Percentiles rank a stretch among this genome's conserved stretches.
Conservation (phyloP, 2,797 vertebrate species). For the Petrocephalus schoutedeni region DNA sequence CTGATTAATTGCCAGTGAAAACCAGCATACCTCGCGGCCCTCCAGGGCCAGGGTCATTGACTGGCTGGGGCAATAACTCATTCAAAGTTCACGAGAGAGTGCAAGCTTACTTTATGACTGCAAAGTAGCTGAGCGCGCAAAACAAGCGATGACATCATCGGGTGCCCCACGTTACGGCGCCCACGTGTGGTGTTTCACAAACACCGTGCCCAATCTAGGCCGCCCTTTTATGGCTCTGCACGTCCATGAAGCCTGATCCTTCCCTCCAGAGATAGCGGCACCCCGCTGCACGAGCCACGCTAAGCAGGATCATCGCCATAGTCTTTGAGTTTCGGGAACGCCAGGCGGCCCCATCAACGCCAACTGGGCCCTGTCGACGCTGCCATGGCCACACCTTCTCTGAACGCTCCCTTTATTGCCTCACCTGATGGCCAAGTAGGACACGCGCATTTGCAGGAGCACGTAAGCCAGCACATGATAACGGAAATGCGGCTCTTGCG, state of each 20-base stretch:
- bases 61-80: not conserved
- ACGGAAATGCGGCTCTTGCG: not conserved
- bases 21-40: not conserved
- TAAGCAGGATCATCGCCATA: constrained; percentile 24
- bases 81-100: not conserved
- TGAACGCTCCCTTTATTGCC: constrained; percentile 7
- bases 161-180: constrained; percentile 31
- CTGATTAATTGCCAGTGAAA: not conserved
- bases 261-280: constrained; percentile 28
- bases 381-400: not conserved
- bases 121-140: not conserved
- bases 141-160: constrained; percentile 30
- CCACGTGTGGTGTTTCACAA: not conserved
- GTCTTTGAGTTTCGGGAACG: not conserved
- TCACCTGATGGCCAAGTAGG: not conserved
- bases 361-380: not conserved
- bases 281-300: not conserved
- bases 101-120: not conserved
- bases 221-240: constrained; percentile 28
- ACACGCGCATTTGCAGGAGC: not conserved
- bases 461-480: not conserved
- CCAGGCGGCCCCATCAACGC: not conserved
- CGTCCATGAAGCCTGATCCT: constrained; percentile 30
- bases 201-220: not conserved
- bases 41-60: not conserved